phyloP scores from a whole-genome alignment of 1,140 invertebrate genomes.

The Caenorhabditis brenneri region DNA sequence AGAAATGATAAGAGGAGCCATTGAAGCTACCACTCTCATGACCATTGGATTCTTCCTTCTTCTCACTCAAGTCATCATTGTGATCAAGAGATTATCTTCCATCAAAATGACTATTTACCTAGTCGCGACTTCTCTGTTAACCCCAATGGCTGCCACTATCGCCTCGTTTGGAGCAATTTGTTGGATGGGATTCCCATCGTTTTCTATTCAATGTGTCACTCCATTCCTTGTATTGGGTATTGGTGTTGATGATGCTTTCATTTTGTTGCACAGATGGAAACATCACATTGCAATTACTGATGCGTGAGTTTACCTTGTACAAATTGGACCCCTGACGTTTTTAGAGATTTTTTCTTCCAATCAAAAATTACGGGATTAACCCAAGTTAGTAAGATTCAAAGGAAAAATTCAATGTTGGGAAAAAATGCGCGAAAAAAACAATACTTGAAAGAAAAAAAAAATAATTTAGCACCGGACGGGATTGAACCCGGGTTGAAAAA shows the following conservation, averaged over 20 bases:
- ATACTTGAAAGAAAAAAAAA: not conserved
- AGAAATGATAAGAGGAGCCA: constrained; percentile 62
- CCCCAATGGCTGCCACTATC: constrained; percentile 63
- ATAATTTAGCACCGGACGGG: not conserved
- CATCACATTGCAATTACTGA: constrained; percentile 47
- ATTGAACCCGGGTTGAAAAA: no score
- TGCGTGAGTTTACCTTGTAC: not conserved
- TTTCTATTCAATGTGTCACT: constrained; percentile 70
- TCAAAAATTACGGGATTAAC: no score
- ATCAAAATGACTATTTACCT: constrained; percentile 21
- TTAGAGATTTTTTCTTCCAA: not conserved
- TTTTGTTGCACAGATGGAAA: constrained; percentile 67
- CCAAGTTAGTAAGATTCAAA: no score
- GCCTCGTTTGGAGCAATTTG: constrained; percentile 67
- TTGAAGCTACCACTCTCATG: constrained; percentile 67
- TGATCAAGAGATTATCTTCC: constrained; percentile 51
- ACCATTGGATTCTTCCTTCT: constrained; percentile 66
- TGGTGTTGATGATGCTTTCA: constrained; percentile 68
- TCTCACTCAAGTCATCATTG: constrained; percentile 62
- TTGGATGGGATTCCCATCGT: constrained; percentile 65
- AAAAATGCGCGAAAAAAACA: no score
- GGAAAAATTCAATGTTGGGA: no score
- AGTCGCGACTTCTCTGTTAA: constrained; percentile 63
- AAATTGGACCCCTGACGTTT: no score
- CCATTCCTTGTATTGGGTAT: constrained; percentile 67